phyloP scores from a whole-genome alignment of 1,140 invertebrate species.

The Tetramorium alpestre region DNA sequence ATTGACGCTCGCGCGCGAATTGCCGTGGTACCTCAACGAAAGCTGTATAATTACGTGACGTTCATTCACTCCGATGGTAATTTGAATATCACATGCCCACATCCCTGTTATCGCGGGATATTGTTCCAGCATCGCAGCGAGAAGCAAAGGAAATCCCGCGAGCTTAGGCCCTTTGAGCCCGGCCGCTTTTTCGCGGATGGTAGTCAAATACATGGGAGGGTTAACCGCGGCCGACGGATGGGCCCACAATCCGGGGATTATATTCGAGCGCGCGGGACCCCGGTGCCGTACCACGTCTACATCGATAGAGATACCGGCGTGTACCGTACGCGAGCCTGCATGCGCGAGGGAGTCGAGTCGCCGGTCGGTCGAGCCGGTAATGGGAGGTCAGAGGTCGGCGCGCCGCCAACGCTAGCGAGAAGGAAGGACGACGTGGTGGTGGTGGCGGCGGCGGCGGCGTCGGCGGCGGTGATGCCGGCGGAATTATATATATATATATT shows the following conservation, averaged over 20 bases:
- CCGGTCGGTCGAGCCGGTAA: constrained; percentile 80
- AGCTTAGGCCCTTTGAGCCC: constrained; percentile 2
- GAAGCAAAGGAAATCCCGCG: not conserved
- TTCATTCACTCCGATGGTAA: not conserved
- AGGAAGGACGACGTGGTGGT: constrained; percentile 67
- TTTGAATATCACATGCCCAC: not conserved
- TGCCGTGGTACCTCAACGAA: not conserved
- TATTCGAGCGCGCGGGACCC: constrained; percentile 45
- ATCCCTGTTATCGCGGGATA: not conserved
- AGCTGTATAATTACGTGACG: not conserved
- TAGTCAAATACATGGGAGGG: constrained; percentile 52
- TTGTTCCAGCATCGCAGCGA: not conserved
- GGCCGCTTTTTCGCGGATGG: constrained; percentile 35
- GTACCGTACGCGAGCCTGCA: constrained; percentile 64
- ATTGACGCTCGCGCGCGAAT: not conserved
- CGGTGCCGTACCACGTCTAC: constrained; percentile 74
- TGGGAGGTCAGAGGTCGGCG: constrained; percentile 85
- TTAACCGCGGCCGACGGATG: constrained; percentile 16
- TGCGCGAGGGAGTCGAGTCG: constrained; percentile 75
- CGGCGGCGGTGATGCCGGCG: constrained; percentile 48
- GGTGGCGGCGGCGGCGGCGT: constrained; percentile 56
- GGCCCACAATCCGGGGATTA: constrained; percentile 61
- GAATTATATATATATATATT: constrained; percentile 44
- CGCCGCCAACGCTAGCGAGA: constrained; percentile 83
- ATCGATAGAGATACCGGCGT: constrained; percentile 81